Base-by-base conservation (phyloP, 2,888 invertebrate genomes). In the Conomelus anceps region DNA sequence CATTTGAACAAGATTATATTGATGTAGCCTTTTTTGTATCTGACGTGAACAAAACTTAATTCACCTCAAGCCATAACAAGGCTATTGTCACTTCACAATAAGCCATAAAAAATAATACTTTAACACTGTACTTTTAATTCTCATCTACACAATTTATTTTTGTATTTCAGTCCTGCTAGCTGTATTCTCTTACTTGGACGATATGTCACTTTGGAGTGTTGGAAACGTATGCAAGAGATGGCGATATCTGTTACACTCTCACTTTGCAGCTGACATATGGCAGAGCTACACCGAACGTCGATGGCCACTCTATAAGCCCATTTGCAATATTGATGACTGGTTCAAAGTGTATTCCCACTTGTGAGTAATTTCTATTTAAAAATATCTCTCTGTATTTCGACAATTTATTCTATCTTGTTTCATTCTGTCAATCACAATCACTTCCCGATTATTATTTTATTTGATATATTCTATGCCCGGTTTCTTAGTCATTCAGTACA, bases 151-250 rank as follows among this genome's bases (percentile, higher is more conserved):
- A 26, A 85, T 22, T 17, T 3, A 22, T 84, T 29, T 63, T 86
- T 41, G 89, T 89, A 88, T 91, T 91, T 90, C 94, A 96, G 97
- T 99, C 91, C 94, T 98, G 92, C 95, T 98, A 88, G 96, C 96
- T 91, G 97, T 98, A 90, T 98, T 99, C 93, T 96, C 96, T 88
- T 97, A 97, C 93, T 94, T 98, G 92, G 98, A 99, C 93, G 98
- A 98, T 93, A 95, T 98, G 92, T 98, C 98, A 0, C 94, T 98
- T 92, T 97, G 98, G 96, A 97, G 97, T 92, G 97, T 97, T 90
- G 96, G 97, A 84, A 96, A 97, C 93, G 98, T 98, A 29, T 98
- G 98, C 93, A 94, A 95, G 91, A 95, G 98, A 91, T 98, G 98
- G 98, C 94, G 96, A 91, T 95, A 96, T 85, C 95, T 98, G 34